Evolutionary conservation across 30 jellyfish, hydroid and myxozoan genomes (phyloP), one percentile per base, ranked within the genome.

Genomic region (Catostylus mosaicus): DNA sequence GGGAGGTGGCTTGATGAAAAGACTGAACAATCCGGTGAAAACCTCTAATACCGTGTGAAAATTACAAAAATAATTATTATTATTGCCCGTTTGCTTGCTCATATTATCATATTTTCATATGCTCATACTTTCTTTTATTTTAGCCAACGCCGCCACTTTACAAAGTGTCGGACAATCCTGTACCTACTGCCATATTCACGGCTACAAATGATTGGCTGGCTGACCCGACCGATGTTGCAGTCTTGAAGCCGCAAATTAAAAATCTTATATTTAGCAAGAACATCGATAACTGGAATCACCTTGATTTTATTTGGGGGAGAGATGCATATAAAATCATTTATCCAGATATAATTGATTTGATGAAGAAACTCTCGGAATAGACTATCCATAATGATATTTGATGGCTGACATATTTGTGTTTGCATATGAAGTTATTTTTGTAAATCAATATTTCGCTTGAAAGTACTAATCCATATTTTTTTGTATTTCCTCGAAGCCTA

Each of bases 231-330:
- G 98, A 92, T 75, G 89, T 92, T 22, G 85, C 90, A 11, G 40
- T 61, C 18, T 65, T 90, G 38, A 70, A 35, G 46, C 96, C 92
- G 2, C 69, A 68, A 24, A 67, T 90, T 30, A 64, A 60, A 47
- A 56, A 84, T 52, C 52, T 90, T 50, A 62, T 90, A 7, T 72
- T 26, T 65, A 56, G 76, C 85, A 74, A 83, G 59, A 79, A 77
- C 66, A 30, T 90, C 23, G 93, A 76, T 6, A 62, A 46, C 7
- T 90, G 96, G 97, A 86, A 86, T 54, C 98, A 92, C 73, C 51
- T 92, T 85, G 98, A 92, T 60, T 92, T 92, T 62, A 87, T 92
- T 47, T 92, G 98, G 98, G 98, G 98, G 18, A 89, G 52, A 64
- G 67, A 67, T 63, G 98, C 98, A 20, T 52, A 82, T 33, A 47